phyloP scores from a whole-genome alignment of 1,140 invertebrate genomes.

The Heliconius nattereri region DNA sequence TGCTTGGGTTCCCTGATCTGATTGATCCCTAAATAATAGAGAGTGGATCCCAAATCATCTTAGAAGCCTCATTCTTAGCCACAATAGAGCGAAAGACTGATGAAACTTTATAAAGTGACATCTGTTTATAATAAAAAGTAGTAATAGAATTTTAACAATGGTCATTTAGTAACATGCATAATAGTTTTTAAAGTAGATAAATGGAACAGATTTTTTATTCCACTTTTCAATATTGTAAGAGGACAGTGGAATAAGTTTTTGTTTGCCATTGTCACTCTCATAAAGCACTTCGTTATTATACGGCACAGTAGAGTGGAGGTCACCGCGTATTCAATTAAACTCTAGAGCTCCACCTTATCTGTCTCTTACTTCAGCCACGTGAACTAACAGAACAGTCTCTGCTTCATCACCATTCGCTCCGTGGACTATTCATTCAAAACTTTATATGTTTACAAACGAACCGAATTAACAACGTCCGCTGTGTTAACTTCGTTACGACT shows the following conservation, averaged over 20 bases:
- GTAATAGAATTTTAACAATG: neutral
- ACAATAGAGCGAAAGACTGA: too few species aligned
- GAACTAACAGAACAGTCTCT: neutral
- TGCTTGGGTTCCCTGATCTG: neutral
- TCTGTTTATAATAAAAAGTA: too few species aligned
- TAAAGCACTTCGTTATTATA: slow-evolving; percentile 22
- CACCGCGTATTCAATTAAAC: neutral
- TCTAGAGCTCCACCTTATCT: neutral
- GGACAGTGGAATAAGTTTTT: slow-evolving; percentile 17
- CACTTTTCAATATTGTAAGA: neutral
- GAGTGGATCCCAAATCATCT: too few species aligned
- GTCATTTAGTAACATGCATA: neutral
- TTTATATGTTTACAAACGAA: neutral
- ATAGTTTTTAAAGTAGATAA: neutral
- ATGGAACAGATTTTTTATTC: neutral
- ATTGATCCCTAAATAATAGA: too few species aligned
- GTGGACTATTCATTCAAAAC: neutral
- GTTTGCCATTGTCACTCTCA: slow-evolving; percentile 9
- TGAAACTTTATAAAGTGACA: too few species aligned
- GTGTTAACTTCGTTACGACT: neutral
- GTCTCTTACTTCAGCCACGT: neutral
- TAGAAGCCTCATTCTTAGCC: too few species aligned
- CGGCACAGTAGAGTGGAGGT: neutral
- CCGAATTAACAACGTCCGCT: neutral
- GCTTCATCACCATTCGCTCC: neutral